Base-by-base conservation (phyloP, 2,113 vertebrate genomes). In the Rutilus rutilus region DNA sequence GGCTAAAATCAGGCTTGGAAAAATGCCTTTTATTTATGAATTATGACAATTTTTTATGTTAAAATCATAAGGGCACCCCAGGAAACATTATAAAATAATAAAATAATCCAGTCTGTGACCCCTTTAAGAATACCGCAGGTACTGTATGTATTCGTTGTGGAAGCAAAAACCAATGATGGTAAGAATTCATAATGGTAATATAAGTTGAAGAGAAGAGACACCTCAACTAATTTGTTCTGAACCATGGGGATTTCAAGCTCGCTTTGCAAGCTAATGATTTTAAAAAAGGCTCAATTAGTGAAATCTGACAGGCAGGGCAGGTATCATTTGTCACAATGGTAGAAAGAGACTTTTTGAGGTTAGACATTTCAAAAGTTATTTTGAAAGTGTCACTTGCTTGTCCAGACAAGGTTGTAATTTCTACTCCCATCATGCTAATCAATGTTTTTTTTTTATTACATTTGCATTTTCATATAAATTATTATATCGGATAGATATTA, bases 181-280 rank as follows among this genome's bases (percentile, higher is more conserved):
- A 82, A 23, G 64, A 65, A 50, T 73, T 67, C 59, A 87, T 73
- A 74, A 71, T 73, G 54, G 65, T 74, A 74, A 47, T 84, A 47
- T 57, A 30, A 33, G 47, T 52, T 27, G 73, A 78, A 85, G 78
- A 84, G 73, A 74, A 21, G 82, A 87, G 62, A 83, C 47, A 50
- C 78, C 84, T 82, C 83, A 59, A 67, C 78, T 83, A 83, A 89
- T 89, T 89, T 89, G 75, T 88, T 83, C 86, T 86, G 67, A 81
- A 89, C 86, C 69, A 67, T 21, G 25, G 90, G 89, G 86, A 90
- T 75, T 90, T 92, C 90, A 91, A 85, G 87, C 90, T 89, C 71
- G 85, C 87, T 92, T 92, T 91, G 85, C 88, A 78, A 73, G 88
- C 89, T 90, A 91, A 91, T 92, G 89, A 91, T 92, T 92, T 91